Base-by-base conservation (phyloP, 2,113 vertebrate species). In the Oncorhynchus gorbuscha region DNA sequence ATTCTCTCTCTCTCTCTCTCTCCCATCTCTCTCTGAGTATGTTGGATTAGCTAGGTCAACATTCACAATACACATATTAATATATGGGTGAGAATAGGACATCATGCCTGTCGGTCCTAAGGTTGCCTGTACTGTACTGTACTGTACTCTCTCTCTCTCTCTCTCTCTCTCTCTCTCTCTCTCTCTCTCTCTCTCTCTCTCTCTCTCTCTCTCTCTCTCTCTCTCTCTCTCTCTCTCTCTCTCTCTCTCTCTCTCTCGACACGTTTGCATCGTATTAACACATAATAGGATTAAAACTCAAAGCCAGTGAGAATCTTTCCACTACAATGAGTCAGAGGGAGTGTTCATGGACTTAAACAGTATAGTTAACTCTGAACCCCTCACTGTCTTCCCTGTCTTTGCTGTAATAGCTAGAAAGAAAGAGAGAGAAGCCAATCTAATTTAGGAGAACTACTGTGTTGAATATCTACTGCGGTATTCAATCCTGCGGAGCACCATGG, bases 171-270 rank as follows among this genome's bases (percentile, higher is more conserved):
- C 66, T 61, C 66, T 32, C 69, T 75, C 58, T 72, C 45, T 71
- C 68, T 75, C 61, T n/a, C 8, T 69, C 77, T 5, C 22, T 73
- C 74, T 67, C 70, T 67, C 51, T 32, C 35, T 70, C 72, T 78
- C 72, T 69, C 32, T 66, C 69, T 71, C 28, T 76, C 71, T 74
- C 73, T 76, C 51, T 77, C 72, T 11, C 48, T 72, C 70, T 80
- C 79, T 78, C 24, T 14, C 5, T 13, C 30, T 2, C 66, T 20
- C 18, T 20, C 30, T 20, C 16, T 4, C 30, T 18, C 16, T 5
- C 32, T 5, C 1, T 32, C 32, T 18, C 26, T 28, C 16, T 68
- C 24, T 13, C 24, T 65, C 28, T 32, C 66, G 8, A 30, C 55
- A 39, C 72, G 16, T 59, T 59, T 73, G 13, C 16, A 22, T 14